Conservation (phyloP, 2,113 vertebrate species). For the Calonectris borealis region DNA sequence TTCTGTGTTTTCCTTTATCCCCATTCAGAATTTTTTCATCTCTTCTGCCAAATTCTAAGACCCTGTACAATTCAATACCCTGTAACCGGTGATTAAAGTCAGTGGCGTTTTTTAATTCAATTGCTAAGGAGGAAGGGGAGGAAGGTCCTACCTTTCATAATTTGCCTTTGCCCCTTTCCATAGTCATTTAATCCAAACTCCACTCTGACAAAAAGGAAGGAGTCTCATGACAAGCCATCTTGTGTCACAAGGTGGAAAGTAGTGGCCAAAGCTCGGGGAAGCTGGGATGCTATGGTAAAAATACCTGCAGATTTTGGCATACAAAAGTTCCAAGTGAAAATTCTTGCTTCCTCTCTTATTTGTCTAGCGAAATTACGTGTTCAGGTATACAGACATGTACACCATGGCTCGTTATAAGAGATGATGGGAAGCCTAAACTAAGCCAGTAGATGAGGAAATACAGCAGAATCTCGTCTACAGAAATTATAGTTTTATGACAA, state of each 20-base stretch:
- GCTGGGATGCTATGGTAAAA: background rate
- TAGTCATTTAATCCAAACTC: background rate
- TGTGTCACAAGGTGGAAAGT: background rate
- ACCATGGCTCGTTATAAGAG: background rate
- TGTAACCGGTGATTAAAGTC: slow-evolving; percentile 22
- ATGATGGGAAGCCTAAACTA: background rate
- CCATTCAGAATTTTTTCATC: slow-evolving; percentile 41
- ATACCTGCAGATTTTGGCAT: background rate
- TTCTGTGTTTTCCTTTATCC: slow-evolving; percentile 46
- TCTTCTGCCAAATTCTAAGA: background rate
- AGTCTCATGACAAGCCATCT: background rate
- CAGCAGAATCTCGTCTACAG: background rate
- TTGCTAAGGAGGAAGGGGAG: background rate
- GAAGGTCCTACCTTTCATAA: background rate
- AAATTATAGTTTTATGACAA: background rate
- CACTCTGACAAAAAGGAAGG: background rate
- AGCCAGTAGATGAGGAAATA: background rate
- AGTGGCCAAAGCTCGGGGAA: background rate
- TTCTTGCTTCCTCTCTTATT: background rate
- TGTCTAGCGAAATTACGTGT: background rate
- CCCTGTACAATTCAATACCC: background rate
- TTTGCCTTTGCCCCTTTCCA: background rate
- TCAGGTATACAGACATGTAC: background rate
- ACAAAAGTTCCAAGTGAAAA: background rate
- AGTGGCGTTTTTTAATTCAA: background rate